Base-by-base conservation (phyloP, 2,888 invertebrate genomes). In the Sminthurides aquaticus region DNA sequence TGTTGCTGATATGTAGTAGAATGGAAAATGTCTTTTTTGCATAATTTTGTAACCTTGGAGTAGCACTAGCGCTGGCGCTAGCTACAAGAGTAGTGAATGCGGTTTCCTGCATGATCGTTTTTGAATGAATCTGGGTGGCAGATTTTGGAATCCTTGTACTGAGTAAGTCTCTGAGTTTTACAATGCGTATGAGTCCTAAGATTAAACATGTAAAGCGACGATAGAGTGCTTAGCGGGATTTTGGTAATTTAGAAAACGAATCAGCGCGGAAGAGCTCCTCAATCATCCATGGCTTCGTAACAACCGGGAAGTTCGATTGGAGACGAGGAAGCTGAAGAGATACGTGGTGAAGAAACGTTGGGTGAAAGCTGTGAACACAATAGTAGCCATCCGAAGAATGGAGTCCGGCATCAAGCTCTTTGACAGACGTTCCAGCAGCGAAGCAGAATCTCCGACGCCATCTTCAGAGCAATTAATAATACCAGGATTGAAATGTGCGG, bases 311-410 rank as follows among this genome's bases (percentile, higher is more conserved):
- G 62, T 66, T 11, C 49, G 49, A 22, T 83, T 90, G 69, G 87
- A 86, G 75, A 93, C 89, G 78, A 85, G 86, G 28, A 88, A 90
- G 77, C 81, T 93, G 73, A 90, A 90, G 79, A 82, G 90, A 69
- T 93, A 91, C 78, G 91, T 93, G 68, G 91, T 91, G 79, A 88
- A 91, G 80, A 87, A 90, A 77, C 84, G 92, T 56, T 94, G 93
- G 93, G 86, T 89, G 74, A 92, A 91, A 79, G 91, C 90, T 0
- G 90, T 91, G 34, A 87, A 91, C 72, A 91, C 90, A 2, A 91
- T 93, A 75, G 84, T 92, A 70, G 93, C 93, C 1, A 81, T 93
- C 58, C 86, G 84, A 76, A 80, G 93, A 75, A 92, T 93, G 92
- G 60, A 58, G 28, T 25, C 57, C 15, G 57, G 57, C 3, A 26